Base-by-base conservation (phyloP, 2,113 vertebrate species). In the Crotalus helleri region DNA sequence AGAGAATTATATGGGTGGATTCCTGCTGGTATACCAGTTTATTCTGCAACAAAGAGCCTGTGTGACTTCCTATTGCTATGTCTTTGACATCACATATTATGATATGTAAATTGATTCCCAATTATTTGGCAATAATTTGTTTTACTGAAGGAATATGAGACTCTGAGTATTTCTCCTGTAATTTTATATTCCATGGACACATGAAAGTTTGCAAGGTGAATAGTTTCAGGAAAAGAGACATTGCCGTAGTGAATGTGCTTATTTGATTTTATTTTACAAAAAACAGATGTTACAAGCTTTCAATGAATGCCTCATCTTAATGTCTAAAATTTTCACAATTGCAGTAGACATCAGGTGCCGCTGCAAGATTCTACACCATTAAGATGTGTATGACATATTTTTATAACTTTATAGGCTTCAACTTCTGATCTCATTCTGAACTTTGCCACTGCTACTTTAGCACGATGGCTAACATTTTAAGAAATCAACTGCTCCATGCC, bases 371-470 rank as follows among this genome's bases (percentile, higher is more conserved):
- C 9, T 91, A 1, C 26, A 7, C 69, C 69, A 81, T 24, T 51
- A 61, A 91, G 23, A 57, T 85, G 9, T 57, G 23, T 23, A 57
- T 33, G 11, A 94, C 95, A 96, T 96, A 96, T 96, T 94, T 96
- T 95, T 95, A 17, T 29, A 53, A 29, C 13, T 87, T 29, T 87
- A 29, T 21, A 21, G 74, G 95, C 95, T 95, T 92, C 86, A 86
- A 81, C 96, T 95, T 96, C 96, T 97, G 96, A 97, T 97, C 97
- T 97, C 97, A 96, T 95, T 94, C 93, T 93, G 49, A 96, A 96
- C 53, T 29, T 46, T 58, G 97, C 96, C 95, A 96, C 95, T 44
- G 13, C 96, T 96, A 96, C 96, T 96, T 97, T 97, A 97, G 96
- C 92, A 93, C 95, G 93, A 96, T 95, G 94, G 96, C 95, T 94